Evolutionary conservation across 2,888 invertebrate genomes (phyloP), one percentile per base, ranked within the genome.

Genomic region (Drosophila mulleri): DNA sequence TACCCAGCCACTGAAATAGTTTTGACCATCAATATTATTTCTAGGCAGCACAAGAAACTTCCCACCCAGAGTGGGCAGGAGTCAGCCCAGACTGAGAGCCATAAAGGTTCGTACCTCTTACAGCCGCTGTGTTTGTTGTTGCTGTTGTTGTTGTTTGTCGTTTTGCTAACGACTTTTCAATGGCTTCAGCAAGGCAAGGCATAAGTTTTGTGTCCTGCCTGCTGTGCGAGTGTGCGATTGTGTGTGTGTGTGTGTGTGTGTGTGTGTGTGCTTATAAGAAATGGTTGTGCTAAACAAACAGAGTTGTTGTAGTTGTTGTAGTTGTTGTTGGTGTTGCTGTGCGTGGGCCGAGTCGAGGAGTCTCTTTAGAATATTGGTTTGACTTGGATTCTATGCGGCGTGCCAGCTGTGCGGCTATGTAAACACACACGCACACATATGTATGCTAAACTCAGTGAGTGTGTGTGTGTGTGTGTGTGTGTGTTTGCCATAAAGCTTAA

Each of bases 131-230:
- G 32, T 9, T 32, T 32, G 9, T 23, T 42, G 35, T 11, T 59
- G 42, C 12, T 44, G 23, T 68, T 75, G 72, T 64, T 82, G 82
- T 78, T 88, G 68, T 76, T 80, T 84, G 71, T 88, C 88, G 75
- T 88, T 89, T 88, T 82, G 80, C 84, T 85, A 85, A 85, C 90
- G 84, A 85, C 90, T 85, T 85, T 85, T 90, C 84, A 85, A 85
- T 85, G 90, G 83, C 72, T 88, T 57, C 75, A 68, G 89, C 75
- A 32, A 50, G 78, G 64, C 68, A 75, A 70, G 82, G 76, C 89
- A 88, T 76, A 89, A 88, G 90, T 84, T 84, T 89, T 76, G 62
- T 72, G 82, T 52, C 42, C 48, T 56, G 59, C 47, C 26, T 66
- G 47, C 45, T 58, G 20, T 66, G 47, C 54, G 50, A 57, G 41